Conservation (phyloP, 2,113 vertebrate genomes). For the Aythya baeri region DNA sequence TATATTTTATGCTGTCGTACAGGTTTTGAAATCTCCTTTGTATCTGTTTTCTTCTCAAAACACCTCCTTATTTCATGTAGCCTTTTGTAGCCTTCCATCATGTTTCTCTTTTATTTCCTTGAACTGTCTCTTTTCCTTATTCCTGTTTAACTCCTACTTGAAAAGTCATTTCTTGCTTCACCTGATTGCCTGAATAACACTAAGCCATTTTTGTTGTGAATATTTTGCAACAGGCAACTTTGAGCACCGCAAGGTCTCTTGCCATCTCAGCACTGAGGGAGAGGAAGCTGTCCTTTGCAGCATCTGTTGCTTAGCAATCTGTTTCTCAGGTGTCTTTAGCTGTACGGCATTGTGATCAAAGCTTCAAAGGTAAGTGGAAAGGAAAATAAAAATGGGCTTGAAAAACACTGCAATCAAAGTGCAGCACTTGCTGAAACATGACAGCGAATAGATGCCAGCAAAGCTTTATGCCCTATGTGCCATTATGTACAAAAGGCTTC, state of each 20-base stretch:
- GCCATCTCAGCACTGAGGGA: background rate
- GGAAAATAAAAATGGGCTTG: background rate
- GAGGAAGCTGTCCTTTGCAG: constrained; percentile 38
- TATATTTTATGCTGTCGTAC: background rate
- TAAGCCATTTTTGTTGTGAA: background rate
- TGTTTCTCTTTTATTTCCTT: background rate
- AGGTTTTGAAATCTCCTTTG: background rate
- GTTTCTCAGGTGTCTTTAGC: constrained; percentile 44
- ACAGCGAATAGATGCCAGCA: background rate
- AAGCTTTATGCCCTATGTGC: background rate
- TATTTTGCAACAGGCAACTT: background rate
- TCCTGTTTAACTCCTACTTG: background rate
- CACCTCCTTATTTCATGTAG: background rate
- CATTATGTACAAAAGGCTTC: background rate
- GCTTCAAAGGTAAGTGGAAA: background rate
- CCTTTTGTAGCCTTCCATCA: constrained; percentile 1
- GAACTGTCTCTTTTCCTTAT: background rate
- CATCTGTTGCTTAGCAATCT: constrained; percentile 70
- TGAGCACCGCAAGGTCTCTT: background rate
- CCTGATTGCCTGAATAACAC: background rate
- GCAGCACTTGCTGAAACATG: background rate
- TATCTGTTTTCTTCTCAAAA: background rate
- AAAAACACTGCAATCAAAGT: constrained; percentile 10
- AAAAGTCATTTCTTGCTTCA: background rate
- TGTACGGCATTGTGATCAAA: constrained; percentile 17